Evolutionary conservation across 2,113 vertebrate species (phyloP), one percentile per base, ranked within the genome.

Genomic region (Malurus elegans): DNA sequence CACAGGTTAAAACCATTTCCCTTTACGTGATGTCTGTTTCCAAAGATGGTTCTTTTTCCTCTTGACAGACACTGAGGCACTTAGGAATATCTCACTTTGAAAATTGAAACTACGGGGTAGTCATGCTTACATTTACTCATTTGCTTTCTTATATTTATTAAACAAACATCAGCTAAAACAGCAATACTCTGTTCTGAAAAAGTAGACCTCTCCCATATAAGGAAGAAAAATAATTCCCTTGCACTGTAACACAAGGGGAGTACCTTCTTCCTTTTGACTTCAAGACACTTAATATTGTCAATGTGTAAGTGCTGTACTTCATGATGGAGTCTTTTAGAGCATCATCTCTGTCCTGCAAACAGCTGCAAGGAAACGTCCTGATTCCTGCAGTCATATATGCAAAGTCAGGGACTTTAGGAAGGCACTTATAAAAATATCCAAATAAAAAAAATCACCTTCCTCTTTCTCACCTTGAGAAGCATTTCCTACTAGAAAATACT

Each of bases 221-320:
- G 28, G 23, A 11, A 80, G 83, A 47, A n/a, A 40, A 38, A 5
- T n/a, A 13, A 57, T 58, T 78, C 28, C 18, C 15, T 86, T 62
- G 51, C 31, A 25, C 20, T 32, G 13, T 71, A 40, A 42, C 12
- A 62, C 25, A 54, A 57, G 36, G 60, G 26, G 47, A 5, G 17
- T 13, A 56, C 4, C 21, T 67, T 64, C 18, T 18, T 31, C 5
- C 28, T 53, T 66, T 31, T 31, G 7, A 19, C 23, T 83, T 83
- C 57, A 79, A 24, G 28, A 89, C 78, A 42, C 20, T 67, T 67
- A 50, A 54, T 67, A 40, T 23, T 80, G 40, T 28, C n/a, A 40
- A 11, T 0, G 0, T 2, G 1, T 50, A 57, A 72, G 34, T 42
- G 16, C 7, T 82, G 17, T 79, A 18, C 24, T 69, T 18, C 18